Conservation (phyloP, 64 coral and sea anemone species). For the Actinia equina region DNA sequence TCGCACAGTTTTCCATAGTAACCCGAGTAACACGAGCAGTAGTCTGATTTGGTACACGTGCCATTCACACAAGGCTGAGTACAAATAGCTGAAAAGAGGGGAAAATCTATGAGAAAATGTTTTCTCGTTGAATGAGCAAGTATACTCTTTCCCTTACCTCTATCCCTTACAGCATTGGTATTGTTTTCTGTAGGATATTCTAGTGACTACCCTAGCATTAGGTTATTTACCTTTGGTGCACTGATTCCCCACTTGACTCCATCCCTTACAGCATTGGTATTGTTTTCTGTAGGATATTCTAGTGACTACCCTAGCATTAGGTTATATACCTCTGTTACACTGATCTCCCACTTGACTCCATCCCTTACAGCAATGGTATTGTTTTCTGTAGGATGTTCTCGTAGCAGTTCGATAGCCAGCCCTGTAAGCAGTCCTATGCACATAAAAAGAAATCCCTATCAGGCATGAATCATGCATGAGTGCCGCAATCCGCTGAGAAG, state of each 20-base stretch:
- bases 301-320: no score
- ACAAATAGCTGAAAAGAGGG: slow-evolving; percentile 49
- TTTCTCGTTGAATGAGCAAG: no score
- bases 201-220: neutral
- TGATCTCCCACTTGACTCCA: no score
- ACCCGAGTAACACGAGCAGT: slow-evolving; percentile 63
- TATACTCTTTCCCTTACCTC: no score
- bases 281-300: slow-evolving; percentile 42
- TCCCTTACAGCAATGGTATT: slow-evolving; percentile 1
- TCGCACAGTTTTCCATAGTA: slow-evolving; percentile 68
- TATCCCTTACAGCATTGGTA: no score
- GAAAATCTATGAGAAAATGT: no score
- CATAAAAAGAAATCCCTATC: neutral
- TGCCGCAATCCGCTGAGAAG: no score
- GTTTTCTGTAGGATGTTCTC: neutral
- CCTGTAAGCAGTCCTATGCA: neutral
- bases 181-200: no score
- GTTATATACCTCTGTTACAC: no score
- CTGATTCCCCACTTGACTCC: slow-evolving; percentile 39
- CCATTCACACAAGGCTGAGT: slow-evolving; percentile 61
- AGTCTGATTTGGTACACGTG: slow-evolving; percentile 54
- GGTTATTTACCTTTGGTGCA: slow-evolving; percentile 58
- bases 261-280: slow-evolving; percentile 74
- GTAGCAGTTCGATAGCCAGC: neutral
- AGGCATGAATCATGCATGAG: no score